Percentiles rank a stretch among this genome's conserved stretches.
phyloP scores from a whole-genome alignment of 2,797 vertebrate species.

The Acanthiza pusilla region DNA sequence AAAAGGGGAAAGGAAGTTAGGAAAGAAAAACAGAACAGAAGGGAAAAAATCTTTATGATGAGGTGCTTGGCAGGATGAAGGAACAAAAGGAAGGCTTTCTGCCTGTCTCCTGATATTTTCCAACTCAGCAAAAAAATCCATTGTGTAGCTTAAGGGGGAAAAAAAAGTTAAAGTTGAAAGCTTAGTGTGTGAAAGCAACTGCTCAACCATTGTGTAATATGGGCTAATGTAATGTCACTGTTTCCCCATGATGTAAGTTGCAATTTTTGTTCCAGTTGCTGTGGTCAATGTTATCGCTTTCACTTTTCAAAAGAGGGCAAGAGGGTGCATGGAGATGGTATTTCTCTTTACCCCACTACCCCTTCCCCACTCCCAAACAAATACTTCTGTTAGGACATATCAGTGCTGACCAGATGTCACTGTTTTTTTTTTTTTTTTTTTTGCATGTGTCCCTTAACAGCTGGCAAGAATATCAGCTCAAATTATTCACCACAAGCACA shows the following conservation, averaged over 20 bases:
- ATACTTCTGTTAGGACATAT: slow-evolving; percentile 59
- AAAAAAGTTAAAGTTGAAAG: slow-evolving; percentile 89
- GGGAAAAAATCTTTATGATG: slow-evolving; percentile 70
- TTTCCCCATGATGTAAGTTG: slow-evolving; percentile 66
- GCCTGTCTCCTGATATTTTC: slow-evolving; percentile 91
- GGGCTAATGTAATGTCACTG: slow-evolving; percentile 79
- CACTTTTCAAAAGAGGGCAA: slow-evolving; percentile 52
- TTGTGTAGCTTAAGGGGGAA: slow-evolving; percentile 74
- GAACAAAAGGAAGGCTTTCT: slow-evolving; percentile 86
- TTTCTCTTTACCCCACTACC: slow-evolving; percentile 10
- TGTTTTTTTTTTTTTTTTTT: background rate
- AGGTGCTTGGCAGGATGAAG: slow-evolving; percentile 68
- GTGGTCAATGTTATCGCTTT: slow-evolving; percentile 49
- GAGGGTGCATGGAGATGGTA: background rate
- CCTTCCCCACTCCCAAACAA: slow-evolving; percentile 20
- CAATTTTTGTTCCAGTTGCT: slow-evolving; percentile 42
- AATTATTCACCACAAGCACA: slow-evolving; percentile 65
- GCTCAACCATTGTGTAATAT: slow-evolving; percentile 81
- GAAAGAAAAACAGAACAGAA: slow-evolving; percentile 58
- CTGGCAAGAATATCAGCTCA: slow-evolving; percentile 70
- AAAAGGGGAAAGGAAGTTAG: slow-evolving; percentile 37
- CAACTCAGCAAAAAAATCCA: slow-evolving; percentile 88
- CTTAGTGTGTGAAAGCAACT: slow-evolving; percentile 88
- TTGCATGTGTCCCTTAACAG: slow-evolving; percentile 68
- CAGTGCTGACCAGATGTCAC: slow-evolving; percentile 69